Evolutionary conservation across 2,797 vertebrate genomes (phyloP).

Genomic region (Delichon dasypus): DNA sequence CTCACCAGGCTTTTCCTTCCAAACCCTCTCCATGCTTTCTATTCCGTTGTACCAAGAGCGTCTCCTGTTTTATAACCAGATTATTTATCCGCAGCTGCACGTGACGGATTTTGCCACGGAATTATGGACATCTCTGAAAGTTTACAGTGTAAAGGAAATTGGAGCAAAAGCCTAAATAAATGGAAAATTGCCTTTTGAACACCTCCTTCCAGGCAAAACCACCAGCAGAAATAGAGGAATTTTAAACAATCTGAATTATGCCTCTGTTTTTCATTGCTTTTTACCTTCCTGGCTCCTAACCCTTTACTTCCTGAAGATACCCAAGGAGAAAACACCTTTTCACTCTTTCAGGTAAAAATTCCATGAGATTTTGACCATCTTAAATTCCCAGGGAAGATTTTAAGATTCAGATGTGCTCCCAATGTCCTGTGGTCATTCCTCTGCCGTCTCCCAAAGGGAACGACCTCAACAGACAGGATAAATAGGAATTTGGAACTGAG

Average conservation of each 20-base stretch:
- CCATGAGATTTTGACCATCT: accelerated
- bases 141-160: not conserved
- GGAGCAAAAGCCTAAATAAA: not conserved
- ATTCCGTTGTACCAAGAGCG: not conserved
- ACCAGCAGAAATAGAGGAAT: not conserved
- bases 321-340: not conserved
- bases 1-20: not conserved
- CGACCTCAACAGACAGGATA: accelerated
- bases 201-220: not conserved
- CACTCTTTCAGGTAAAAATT: not conserved
- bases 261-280: not conserved
- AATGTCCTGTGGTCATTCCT: not conserved
- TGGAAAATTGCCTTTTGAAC: not conserved
- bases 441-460: not conserved
- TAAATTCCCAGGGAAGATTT: not conserved
- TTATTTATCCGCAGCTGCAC: not conserved
- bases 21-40: not conserved
- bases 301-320: not conserved
- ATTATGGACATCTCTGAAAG: not conserved
- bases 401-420: not conserved
- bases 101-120: accelerated
- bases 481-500: not conserved
- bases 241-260: not conserved
- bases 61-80: not conserved
- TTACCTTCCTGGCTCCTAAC: not conserved